phyloP scores from a whole-genome alignment of 2,888 invertebrate species.

The Harpalus rufipes region DNA sequence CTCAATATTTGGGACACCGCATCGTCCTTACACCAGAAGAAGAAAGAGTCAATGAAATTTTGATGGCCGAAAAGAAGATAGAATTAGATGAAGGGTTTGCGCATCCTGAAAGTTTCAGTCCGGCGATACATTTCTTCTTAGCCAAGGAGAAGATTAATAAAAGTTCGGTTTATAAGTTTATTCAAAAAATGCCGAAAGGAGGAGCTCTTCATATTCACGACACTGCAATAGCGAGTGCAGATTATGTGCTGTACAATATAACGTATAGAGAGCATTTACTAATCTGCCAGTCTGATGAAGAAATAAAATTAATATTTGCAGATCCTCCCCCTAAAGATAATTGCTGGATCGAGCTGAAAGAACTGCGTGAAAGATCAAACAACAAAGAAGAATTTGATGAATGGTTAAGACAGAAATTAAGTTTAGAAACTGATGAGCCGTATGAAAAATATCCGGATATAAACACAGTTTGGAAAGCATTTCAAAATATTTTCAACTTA shows the following conservation, averaged over 20 bases:
- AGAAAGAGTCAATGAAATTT: slow-evolving; percentile 68
- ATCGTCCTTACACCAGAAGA: slow-evolving; percentile 68
- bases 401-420: slow-evolving; percentile 71
- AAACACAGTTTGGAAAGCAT: slow-evolving; percentile 79
- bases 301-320: slow-evolving; percentile 71
- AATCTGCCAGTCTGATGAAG: slow-evolving; percentile 71
- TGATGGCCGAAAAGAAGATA: slow-evolving; percentile 68
- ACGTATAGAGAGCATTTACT: slow-evolving; percentile 83
- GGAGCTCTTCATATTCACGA: slow-evolving; percentile 85
- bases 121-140: slow-evolving; percentile 82
- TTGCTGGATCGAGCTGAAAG: slow-evolving; percentile 78
- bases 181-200: slow-evolving; percentile 87
- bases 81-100: slow-evolving; percentile 67
- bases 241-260: slow-evolving; percentile 81
- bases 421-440: slow-evolving; percentile 72
- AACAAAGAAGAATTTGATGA: slow-evolving; percentile 68
- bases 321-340: slow-evolving; percentile 71
- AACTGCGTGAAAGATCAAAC: slow-evolving; percentile 74
- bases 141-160: slow-evolving; percentile 80
- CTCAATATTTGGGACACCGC: slow-evolving; percentile 69
- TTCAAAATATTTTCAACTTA: slow-evolving; percentile 78
- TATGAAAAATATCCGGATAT: slow-evolving; percentile 73
- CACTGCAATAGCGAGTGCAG: slow-evolving; percentile 81
- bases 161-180: slow-evolving; percentile 83
- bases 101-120: slow-evolving; percentile 76